phyloP scores from a whole-genome alignment of 2,797 vertebrate genomes.

The Leptoclinus maculatus region DNA sequence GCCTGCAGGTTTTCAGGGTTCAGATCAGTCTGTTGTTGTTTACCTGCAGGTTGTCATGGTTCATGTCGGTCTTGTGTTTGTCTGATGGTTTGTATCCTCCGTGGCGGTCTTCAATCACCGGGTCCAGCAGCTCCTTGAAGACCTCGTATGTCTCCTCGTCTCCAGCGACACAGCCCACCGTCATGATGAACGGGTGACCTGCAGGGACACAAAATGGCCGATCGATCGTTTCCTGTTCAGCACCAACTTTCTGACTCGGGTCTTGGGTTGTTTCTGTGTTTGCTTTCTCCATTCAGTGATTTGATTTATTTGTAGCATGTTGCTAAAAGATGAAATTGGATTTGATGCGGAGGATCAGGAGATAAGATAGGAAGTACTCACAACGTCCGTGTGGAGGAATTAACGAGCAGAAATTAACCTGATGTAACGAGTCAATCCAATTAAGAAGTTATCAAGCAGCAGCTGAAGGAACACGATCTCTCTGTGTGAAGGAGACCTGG shows the following conservation, averaged over 20 bases:
- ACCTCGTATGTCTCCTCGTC: conserved; percentile 94
- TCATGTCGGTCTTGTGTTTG: conserved; percentile 95
- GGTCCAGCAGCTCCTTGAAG: conserved; percentile 91
- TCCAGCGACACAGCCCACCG: conserved; percentile 94
- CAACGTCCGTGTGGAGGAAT: conserved; percentile 15
- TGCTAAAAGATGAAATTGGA: conserved; percentile 8
- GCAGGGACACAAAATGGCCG: conserved; percentile 21
- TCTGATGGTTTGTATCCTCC: conserved; percentile 95
- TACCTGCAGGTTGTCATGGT: conserved; percentile 84
- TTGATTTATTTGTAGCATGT: background rate
- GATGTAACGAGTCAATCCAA: conserved; percentile 50
- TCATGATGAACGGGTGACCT: conserved; percentile 98
- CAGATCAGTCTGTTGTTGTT: background rate
- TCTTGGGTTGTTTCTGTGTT: background rate
- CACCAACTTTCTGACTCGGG: background rate
- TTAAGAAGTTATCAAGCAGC: conserved; percentile 46
- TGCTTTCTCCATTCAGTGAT: background rate
- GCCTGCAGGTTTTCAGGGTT: too few relatives aligned
- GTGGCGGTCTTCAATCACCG: conserved; percentile 93
- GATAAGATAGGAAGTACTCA: conserved; percentile 23
- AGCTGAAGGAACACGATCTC: background rate
- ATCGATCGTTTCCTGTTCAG: background rate
- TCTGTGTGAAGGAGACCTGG: conserved; percentile 34
- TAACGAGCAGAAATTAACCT: conserved; percentile 49
- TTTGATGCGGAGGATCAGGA: conserved; percentile 30